Base-by-base conservation (phyloP, 2,888 invertebrate species). In the Zygaena filipendulae region DNA sequence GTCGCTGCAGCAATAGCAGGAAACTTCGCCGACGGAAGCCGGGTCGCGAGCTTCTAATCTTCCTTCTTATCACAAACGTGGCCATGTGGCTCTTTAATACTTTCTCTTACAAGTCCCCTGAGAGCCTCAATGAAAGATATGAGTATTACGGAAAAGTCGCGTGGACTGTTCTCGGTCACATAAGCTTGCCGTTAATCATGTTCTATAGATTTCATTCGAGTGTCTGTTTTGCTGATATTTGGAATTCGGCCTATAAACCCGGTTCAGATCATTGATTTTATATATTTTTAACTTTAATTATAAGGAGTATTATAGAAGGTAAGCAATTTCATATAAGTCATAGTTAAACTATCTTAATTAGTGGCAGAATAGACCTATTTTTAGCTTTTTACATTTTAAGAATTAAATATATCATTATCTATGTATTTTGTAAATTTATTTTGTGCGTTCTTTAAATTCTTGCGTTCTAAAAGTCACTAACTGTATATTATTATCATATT, bases 131-230 rank as follows among this genome's bases (percentile, higher is more conserved):
- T 40, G 72, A 77, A 36, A 77, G 87, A 56, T 85, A 87, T 47
- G 80, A 83, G 19, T 88, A 81, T 52, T 90, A 88, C 47, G 90
- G 90, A 12, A 83, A 84, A 44, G 82, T 84, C 2, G 45, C 86
- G 13, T 91, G 90, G 90, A 84, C 87, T 4, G 83, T 91, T 24
- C 69, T 91, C 3, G 87, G 87, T 11, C 90, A 91, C 51, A 69
- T 89, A 48, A 86, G 87, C 18, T 62, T 89, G 7, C 91, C 91
- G 0, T 64, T 91, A 3, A 88, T 87, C 33, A 87, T 90, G 82
- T 90, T 90, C 63, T 91, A 88, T 49, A 74, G 90, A 33, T 90
- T 90, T 54, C 90, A 90, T 50, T 87, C 88, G 1, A 86, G 88
- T n/a, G 90, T 89, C 0, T 90, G 90, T 48, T 81, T 91, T 23